These are phyloP conservation scores for Oxytorus armatus DNA, from an alignment of 2,888 invertebrate species.

Conservation along the genomic window DNA sequence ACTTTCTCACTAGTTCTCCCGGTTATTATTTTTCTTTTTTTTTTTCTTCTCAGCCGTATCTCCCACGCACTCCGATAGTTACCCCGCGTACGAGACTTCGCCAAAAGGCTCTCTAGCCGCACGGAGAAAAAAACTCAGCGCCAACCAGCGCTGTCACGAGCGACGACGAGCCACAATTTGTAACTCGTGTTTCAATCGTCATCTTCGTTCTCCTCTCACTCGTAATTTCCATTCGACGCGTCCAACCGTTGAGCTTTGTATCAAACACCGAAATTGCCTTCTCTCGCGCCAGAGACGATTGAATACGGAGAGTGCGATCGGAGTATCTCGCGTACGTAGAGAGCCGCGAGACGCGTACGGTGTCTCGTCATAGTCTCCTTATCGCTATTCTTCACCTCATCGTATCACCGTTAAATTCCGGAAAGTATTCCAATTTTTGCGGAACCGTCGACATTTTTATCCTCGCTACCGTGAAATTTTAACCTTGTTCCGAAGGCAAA, in stretches of 20 bases:
- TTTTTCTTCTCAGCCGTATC: slow-evolving; percentile 14
- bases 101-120: slow-evolving; percentile 50
- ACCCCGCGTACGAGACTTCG: slow-evolving; percentile 64
- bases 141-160: slow-evolving; percentile 35
- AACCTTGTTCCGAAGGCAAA: neutral
- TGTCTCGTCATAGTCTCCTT: neutral
- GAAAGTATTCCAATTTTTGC: slow-evolving; percentile 33
- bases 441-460: slow-evolving; percentile 20
- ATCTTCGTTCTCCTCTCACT: slow-evolving; percentile 48
- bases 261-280: slow-evolving; percentile 12
- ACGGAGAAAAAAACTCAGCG: neutral
- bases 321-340: neutral
- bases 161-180: slow-evolving; percentile 56
- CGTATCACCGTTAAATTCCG: slow-evolving; percentile 8
- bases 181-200: slow-evolving; percentile 48
- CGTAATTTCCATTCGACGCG: slow-evolving; percentile 44
- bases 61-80: slow-evolving; percentile 55
- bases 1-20: slow-evolving; percentile 2
- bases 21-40: neutral
- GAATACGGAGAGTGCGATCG: neutral
- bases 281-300: neutral
- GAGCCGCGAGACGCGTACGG: slow-evolving; percentile 5
- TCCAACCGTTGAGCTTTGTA: slow-evolving; percentile 24
- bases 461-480: neutral
- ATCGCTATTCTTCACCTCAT: neutral